These are phyloP conservation scores for Irena cyanogastra DNA, from an alignment of 2,113 vertebrate species.

Conservation along the genomic window DNA sequence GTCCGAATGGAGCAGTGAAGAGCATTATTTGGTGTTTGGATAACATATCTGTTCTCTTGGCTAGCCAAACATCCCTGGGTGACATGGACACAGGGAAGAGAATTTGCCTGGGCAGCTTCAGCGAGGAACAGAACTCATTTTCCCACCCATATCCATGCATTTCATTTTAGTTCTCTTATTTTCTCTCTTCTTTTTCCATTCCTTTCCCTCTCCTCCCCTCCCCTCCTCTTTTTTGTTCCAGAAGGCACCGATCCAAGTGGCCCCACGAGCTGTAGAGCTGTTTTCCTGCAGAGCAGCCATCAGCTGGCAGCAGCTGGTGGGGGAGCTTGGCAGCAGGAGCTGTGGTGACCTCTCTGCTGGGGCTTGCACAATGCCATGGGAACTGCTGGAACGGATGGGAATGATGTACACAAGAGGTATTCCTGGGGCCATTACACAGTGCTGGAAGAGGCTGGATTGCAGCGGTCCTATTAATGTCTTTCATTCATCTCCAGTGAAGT, in stretches of 20 bases:
- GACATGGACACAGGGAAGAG: background rate
- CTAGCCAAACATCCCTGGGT: background rate
- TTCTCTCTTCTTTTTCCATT: background rate
- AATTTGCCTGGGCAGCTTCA: background rate
- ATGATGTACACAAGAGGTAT: background rate
- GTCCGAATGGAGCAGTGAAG: background rate
- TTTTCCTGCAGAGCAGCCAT: background rate
- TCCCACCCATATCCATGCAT: rapidly evolving
- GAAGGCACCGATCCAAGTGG: background rate
- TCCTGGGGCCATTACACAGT: background rate
- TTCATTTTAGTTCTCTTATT: background rate
- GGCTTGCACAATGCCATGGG: background rate
- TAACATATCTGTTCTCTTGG: background rate
- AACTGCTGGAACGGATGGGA: background rate
- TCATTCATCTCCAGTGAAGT: slow-evolving; percentile 24
- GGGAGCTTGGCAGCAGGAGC: background rate
- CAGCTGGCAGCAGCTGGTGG: background rate
- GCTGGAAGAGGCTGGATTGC: background rate
- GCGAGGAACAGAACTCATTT: background rate
- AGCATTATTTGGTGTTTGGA: background rate
- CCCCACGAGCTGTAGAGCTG: background rate
- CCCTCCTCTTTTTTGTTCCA: background rate
- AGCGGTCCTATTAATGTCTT: background rate
- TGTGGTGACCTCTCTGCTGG: background rate
- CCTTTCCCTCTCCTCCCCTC: rapidly evolving